A percentile compares a stretch with the other conserved stretches of the same genome.
Conservation (phyloP, 2,113 vertebrate species). For the Psammodynastes pulverulentus region DNA sequence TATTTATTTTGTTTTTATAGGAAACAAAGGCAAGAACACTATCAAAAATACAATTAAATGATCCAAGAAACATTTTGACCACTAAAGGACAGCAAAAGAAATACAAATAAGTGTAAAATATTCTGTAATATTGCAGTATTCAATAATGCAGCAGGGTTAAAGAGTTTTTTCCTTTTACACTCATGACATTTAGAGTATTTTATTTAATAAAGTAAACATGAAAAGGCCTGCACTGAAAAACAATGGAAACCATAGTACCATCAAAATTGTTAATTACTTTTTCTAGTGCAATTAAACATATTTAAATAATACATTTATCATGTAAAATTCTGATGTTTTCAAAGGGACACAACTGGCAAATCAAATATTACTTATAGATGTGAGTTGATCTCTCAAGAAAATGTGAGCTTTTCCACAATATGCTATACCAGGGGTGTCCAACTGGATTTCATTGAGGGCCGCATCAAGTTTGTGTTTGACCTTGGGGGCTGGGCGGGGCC, state of each 20-base stretch:
- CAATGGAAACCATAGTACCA: background rate
- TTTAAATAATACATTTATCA: background rate
- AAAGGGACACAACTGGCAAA: background rate
- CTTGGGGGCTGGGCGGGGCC: too few species aligned
- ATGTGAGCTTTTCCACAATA: background rate
- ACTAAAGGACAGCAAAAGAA: slow-evolving; percentile 31
- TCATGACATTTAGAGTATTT: background rate
- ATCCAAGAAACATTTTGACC: slow-evolving; percentile 42
- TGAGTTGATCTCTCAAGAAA: background rate
- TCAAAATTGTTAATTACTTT: background rate
- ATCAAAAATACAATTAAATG: slow-evolving; percentile 40
- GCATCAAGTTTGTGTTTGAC: too few species aligned
- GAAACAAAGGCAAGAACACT: slow-evolving; percentile 58
- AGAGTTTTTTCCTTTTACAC: background rate
- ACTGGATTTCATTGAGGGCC: too few species aligned
- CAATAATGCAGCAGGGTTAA: slow-evolving; percentile 18
- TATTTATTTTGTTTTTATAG: slow-evolving; percentile 65
- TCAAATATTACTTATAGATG: background rate
- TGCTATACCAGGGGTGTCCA: too few species aligned
- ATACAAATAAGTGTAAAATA: slow-evolving; percentile 9
- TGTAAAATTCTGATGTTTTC: background rate
- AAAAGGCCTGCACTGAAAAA: background rate
- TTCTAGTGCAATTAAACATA: background rate
- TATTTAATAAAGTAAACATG: background rate
- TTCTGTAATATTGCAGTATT: background rate